phyloP scores from a whole-genome alignment of 2,797 vertebrate species.

The Ptychobarbus kaznakovi region DNA sequence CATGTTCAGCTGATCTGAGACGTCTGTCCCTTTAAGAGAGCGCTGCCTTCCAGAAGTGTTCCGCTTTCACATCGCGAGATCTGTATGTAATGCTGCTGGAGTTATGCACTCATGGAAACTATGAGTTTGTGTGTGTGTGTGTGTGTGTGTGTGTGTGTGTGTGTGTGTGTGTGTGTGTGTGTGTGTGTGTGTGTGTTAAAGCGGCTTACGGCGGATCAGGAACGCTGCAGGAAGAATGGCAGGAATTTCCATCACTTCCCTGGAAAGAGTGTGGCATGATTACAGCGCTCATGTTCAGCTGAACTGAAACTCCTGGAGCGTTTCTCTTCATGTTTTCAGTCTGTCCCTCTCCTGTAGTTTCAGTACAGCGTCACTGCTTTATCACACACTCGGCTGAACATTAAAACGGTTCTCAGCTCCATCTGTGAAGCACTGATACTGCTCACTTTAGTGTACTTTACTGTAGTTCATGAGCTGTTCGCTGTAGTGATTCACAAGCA shows the following conservation, averaged over 20 bases:
- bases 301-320: neutral
- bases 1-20: too few relatives aligned
- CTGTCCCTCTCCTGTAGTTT: neutral
- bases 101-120: constrained; percentile 56
- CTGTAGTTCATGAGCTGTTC: too few relatives aligned
- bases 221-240: constrained; percentile 54
- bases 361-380: neutral
- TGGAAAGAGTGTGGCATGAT: constrained; percentile 28
- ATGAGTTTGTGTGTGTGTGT: constrained; percentile 30
- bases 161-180: neutral
- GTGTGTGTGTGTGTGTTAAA: constrained; percentile 40
- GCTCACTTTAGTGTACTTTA: too few relatives aligned
- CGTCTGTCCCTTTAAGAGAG: constrained; percentile 7
- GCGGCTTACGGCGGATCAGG: constrained; percentile 12
- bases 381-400: too few relatives aligned
- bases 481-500: too few relatives aligned
- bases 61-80: constrained; percentile 13
- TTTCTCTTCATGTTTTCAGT: neutral
- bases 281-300: neutral
- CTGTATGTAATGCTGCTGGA: constrained; percentile 37
- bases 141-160: neutral
- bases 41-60: constrained; percentile 1
- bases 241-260: constrained; percentile 64
- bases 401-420: too few relatives aligned
- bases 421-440: too few relatives aligned